phyloP scores from a whole-genome alignment of 2,888 invertebrate species.

The Cantharis lateralis region DNA sequence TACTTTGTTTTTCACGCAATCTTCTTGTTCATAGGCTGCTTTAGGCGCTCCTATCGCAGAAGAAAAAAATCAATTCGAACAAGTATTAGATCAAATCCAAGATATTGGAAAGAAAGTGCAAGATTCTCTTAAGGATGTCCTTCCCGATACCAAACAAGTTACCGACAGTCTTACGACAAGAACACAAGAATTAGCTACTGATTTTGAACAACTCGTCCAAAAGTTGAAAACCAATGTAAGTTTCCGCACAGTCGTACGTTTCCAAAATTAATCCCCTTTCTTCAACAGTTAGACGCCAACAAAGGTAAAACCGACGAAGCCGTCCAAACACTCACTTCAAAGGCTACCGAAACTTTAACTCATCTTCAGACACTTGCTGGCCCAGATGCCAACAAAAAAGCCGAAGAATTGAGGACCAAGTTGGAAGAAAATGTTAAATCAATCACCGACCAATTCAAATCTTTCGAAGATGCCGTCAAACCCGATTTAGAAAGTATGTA shows the following conservation, averaged over 20 bases:
- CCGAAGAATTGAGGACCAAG: neutral
- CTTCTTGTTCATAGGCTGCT: conserved; percentile 8
- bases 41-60: conserved; percentile 37
- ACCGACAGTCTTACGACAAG: neutral
- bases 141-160: conserved; percentile 12
- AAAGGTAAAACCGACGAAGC: conserved; percentile 38
- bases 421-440: neutral
- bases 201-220: conserved; percentile 5
- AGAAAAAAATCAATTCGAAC: conserved; percentile 39
- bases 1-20: neutral
- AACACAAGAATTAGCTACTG: conserved; percentile 1
- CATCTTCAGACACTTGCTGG: neutral
- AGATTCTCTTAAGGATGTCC: neutral
- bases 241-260: neutral
- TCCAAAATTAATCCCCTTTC: neutral
- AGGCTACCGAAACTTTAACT: neutral
- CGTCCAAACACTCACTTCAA: conserved; percentile 30
- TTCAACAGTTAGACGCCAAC: conserved; percentile 2
- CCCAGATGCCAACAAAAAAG: neutral
- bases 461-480: neutral
- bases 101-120: conserved; percentile 32
- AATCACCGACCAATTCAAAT: neutral
- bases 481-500: neutral
- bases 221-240: conserved; percentile 8
- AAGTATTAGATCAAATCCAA: conserved; percentile 40